A percentile compares a stretch with the other conserved stretches of the same genome.
Evolutionary conservation across 2,797 vertebrate species (phyloP).

Genomic region (Thunnus albacares): DNA sequence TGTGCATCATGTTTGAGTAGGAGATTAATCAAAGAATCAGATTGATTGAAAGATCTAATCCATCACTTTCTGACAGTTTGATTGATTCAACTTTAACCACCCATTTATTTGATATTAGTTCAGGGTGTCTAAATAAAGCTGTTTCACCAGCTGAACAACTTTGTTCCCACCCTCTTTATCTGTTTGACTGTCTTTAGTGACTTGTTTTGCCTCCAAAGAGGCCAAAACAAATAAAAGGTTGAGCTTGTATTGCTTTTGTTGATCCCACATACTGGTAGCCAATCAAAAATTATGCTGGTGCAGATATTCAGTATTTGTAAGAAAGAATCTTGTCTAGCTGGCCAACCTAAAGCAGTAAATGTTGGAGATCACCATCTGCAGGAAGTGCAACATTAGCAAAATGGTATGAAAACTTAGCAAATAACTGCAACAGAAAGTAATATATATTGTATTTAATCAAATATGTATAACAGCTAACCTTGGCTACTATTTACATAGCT

Average conservation of each 20-base stretch:
- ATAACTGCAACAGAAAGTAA: no score
- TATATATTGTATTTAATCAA: no score
- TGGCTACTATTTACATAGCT: no score
- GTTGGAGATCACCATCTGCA: not conserved
- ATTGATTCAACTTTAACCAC: not conserved
- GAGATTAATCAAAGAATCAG: conserved; percentile 15
- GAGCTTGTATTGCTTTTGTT: not conserved
- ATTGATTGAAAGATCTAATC: not conserved
- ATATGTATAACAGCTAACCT: no score
- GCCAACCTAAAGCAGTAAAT: not conserved
- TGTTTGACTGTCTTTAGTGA: no score
- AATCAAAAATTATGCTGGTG: not conserved
- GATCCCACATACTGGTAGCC: not conserved
- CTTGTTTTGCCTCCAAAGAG: no score
- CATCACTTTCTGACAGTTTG: not conserved
- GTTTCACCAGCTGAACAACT: not conserved
- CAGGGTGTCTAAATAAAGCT: not conserved
- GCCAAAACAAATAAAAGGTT: not conserved
- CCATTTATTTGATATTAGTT: not conserved
- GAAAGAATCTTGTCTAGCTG: not conserved
- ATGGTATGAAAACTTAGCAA: no score
- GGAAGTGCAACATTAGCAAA: no score
- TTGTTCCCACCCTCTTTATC: not conserved
- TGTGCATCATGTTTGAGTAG: not conserved
- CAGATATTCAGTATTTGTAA: not conserved